Evolutionary conservation across 2,797 vertebrate genomes (phyloP), one percentile per base, ranked within the genome.

Genomic region (Labeo calbasu): DNA sequence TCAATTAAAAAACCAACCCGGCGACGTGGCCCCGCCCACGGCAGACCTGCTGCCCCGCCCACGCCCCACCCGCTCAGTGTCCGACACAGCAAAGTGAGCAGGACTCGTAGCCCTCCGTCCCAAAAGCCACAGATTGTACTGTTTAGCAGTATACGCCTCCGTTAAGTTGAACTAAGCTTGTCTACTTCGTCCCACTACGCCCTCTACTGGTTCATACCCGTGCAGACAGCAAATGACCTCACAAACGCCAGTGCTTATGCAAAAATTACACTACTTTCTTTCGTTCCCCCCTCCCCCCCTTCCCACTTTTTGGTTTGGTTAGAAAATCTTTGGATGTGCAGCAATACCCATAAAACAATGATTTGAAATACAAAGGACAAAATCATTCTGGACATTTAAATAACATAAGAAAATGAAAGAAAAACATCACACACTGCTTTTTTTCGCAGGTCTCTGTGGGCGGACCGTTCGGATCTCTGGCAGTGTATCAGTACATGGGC

Each of bases 401-500:
- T 95, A 93, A 96, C 95, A 94, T 95, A 92, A 94, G 93, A 91
- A 96, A 94, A n/a, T 36, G 6, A 66, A 79, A 59, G 25, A 50
- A 36, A 83, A 90, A 92, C 84, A 46, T 80, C 51, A 89, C 92
- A 94, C 94, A 96, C 96, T 96, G 95, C 92, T 94, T 94, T 93
- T 92, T 95, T 63, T 68, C 94, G 94, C 94, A 95, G 93, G 92
- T 94, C 93, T 95, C 86, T 86, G 32, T 86, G 95, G 94, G 95
- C 95, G 96, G 95, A 95, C 95, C 94, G 88, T 93, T 88, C 94
- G 92, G 93, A 90, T 93, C 94, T 95, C 94, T 96, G 97, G 96
- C 97, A 98, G 96, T 98, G 96, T 97, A 96, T 94, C 93, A 93
- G 96, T 84, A 96, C 96, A 96, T 94, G 92, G 92, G 89, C 90